Conservation (phyloP, 2,888 invertebrate genomes). For the Papilio demoleus region DNA sequence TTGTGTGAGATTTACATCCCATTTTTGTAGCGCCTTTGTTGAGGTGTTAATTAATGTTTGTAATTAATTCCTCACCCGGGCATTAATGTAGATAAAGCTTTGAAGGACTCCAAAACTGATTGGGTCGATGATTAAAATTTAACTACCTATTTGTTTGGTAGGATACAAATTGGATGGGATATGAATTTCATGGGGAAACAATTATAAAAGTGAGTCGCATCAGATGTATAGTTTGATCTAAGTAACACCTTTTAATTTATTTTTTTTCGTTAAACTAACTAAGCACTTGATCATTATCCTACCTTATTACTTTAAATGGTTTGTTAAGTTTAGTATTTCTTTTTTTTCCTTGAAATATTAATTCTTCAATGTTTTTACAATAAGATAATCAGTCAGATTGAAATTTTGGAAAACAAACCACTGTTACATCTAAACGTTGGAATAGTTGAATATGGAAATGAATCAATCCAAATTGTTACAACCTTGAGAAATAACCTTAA, state of each 20-base stretch:
- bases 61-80: slow-evolving; percentile 43
- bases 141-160: not conserved
- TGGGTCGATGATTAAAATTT: slow-evolving; percentile 14
- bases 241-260: no score
- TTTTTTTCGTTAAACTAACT: no score
- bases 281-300: no score
- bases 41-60: slow-evolving; percentile 40
- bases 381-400: not conserved
- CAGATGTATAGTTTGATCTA: no score
- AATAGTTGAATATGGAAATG: slow-evolving; percentile 23
- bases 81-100: slow-evolving; percentile 39
- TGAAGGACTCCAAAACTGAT: slow-evolving; percentile 16
- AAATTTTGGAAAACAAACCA: not conserved
- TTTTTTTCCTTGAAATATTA: no score
- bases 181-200: not conserved
- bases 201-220: not conserved
- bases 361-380: not conserved
- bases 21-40: slow-evolving; percentile 34
- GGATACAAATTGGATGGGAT: not conserved
- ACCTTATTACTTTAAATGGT: no score
- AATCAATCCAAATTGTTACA: slow-evolving; percentile 20
- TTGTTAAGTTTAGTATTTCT: no score
- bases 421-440: no score
- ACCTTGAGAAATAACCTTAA: slow-evolving; percentile 23
- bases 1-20: slow-evolving; percentile 27